Conservation (phyloP, 1,140 invertebrate species). For the Drosophila sproati region DNA sequence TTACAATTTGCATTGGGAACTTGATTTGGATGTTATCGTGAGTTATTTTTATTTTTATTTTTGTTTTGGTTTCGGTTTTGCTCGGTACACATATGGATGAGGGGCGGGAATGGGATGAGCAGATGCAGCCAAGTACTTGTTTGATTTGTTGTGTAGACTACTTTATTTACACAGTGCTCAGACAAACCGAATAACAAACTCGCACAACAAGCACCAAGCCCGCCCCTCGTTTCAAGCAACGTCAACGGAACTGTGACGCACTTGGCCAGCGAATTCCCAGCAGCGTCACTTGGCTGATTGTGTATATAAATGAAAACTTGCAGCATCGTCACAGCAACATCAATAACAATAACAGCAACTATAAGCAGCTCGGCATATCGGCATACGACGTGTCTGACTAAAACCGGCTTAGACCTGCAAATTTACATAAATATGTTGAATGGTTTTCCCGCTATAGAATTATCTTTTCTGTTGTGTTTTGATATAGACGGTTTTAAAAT, state of each 20-base stretch:
- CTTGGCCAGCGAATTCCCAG: conserved; percentile 59
- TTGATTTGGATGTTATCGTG: conserved; percentile 38
- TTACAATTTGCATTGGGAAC: conserved; percentile 57
- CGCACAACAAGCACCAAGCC: not conserved
- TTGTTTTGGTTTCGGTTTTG: conserved; percentile 13
- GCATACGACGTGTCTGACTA: conserved; percentile 42
- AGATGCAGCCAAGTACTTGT: not conserved
- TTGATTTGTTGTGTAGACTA: conserved; percentile 39
- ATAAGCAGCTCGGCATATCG: conserved; percentile 29
- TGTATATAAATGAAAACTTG: conserved; percentile 52
- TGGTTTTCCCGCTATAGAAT: not conserved
- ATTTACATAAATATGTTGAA: not conserved
- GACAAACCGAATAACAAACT: conserved; percentile 23
- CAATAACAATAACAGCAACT: conserved; percentile 26
- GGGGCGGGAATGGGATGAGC: not conserved
- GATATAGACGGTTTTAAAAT: not conserved
- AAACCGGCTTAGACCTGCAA: conserved; percentile 69
- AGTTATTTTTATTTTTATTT: conserved; percentile 17
- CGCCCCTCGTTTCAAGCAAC: conserved; percentile 14
- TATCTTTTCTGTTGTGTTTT: not conserved
- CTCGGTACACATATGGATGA: conserved; percentile 13
- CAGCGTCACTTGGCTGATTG: conserved; percentile 48
- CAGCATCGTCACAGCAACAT: conserved; percentile 34
- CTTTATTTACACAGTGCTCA: conserved; percentile 56
- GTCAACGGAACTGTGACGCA: conserved; percentile 57